Base-by-base conservation (phyloP, 2,113 vertebrate genomes). In the Carlito syrichta region DNA sequence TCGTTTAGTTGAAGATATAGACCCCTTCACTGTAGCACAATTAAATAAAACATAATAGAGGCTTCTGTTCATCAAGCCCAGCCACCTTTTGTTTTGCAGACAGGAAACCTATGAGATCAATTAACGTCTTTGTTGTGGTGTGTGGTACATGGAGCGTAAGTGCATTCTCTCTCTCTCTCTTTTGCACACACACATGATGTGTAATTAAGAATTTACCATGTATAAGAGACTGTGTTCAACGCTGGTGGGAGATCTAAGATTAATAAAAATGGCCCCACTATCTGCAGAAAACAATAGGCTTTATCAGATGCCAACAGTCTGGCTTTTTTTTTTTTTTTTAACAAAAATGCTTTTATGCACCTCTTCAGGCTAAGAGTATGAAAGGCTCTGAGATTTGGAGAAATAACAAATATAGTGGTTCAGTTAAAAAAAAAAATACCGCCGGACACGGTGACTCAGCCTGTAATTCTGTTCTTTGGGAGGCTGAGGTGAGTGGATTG, bases 111-210 rank as follows among this genome's bases (percentile, higher is more conserved):
- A 16, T 0, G 20, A 30, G 32, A 71, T 89, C 58, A 93, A 20
- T 95, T 91, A 93, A 91, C 66, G 62, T 96, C 86, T 89, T 74
- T 85, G 69, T 86, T 86, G 32, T 77, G 13, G 96, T 94, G 45
- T 71, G 45, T 81, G 35, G 30, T 76, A 7, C 66, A 52, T 25
- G 77, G 16, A 77, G 5, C 48, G 27, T 43, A 68, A 56, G 83
- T 35, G 27, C 83, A 50, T 50, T 83, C 52, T 82, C 1, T 63
- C 6, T 60, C 14, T 83, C 7, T 79, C 5, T n/a, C 32, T 35
- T 1, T 87, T 20, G 45, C 11, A 10, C 48, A 66, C 25, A 40
- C 5, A 35, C 17, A 89, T n/a, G 63, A 20, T 83, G 12, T 77
- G 27, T 63, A 89, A 60, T 60, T 8, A 78, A 82, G 63, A 86